A percentile compares a stretch with the other conserved stretches of the same genome.
Conservation (phyloP, 2,888 invertebrate species). For the Isoperla grammatica region DNA sequence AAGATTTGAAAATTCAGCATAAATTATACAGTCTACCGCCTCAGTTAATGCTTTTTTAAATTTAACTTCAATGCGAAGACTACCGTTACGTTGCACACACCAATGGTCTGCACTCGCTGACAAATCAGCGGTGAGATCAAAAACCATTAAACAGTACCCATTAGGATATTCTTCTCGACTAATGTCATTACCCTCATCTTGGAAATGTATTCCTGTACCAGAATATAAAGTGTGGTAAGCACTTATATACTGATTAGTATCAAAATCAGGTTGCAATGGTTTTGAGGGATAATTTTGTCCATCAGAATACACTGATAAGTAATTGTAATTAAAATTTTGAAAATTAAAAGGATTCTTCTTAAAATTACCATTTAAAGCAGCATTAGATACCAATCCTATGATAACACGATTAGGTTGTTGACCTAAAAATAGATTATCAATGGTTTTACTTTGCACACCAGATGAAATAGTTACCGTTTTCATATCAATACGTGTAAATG, state of each 20-base stretch:
- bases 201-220: constrained; percentile 4
- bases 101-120: background rate
- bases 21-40: no score
- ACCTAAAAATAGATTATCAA: constrained; percentile 38
- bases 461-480: constrained; percentile 31
- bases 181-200: background rate
- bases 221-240: constrained; percentile 23
- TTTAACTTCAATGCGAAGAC: background rate
- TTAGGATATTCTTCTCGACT: background rate
- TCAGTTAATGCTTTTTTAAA: no score
- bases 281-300: background rate
- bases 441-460: constrained; percentile 32
- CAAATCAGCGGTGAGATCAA: no score
- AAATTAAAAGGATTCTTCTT: background rate
- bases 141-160: background rate
- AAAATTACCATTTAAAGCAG: background rate
- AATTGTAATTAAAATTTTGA: no score
- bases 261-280: background rate
- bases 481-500: constrained; percentile 27
- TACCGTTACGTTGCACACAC: background rate
- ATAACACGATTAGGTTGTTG: constrained; percentile 37
- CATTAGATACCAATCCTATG: constrained; percentile 36
- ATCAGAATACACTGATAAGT: background rate
- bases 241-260: background rate
- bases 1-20: no score